A percentile compares a stretch with the other conserved stretches of the same genome.
Conservation (phyloP, 1,140 invertebrate genomes). For the Drosophila sechellia region DNA sequence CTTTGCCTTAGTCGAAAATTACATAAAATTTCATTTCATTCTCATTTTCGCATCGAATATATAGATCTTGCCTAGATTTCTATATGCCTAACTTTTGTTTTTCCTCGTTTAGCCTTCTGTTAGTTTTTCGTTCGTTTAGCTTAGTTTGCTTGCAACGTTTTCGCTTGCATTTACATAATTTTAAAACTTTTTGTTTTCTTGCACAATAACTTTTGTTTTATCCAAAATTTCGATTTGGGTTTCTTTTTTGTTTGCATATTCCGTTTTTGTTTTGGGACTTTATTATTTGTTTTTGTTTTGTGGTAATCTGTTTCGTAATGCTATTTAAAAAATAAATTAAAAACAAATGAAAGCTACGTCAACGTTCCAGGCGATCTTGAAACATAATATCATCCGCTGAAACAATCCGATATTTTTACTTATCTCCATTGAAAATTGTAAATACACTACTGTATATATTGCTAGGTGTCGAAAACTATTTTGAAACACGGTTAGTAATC, state of each 20-base stretch:
- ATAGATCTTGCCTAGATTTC: slow-evolving; percentile 48
- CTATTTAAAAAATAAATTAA: slow-evolving; percentile 67
- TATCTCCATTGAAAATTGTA: slow-evolving; percentile 45
- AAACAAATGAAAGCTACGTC: slow-evolving; percentile 74
- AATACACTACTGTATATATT: slow-evolving; percentile 36
- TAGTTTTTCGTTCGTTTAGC: slow-evolving; percentile 40
- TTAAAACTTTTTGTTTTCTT: slow-evolving; percentile 42
- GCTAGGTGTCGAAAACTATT: slow-evolving; percentile 30
- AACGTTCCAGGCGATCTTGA: slow-evolving; percentile 45
- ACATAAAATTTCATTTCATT: slow-evolving; percentile 65
- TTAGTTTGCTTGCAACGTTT: slow-evolving; percentile 43
- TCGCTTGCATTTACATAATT: slow-evolving; percentile 53
- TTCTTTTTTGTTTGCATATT: slow-evolving; percentile 40
- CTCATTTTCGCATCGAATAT: slow-evolving; percentile 33
- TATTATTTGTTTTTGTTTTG: slow-evolving; percentile 36
- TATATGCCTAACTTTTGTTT: slow-evolving; percentile 55
- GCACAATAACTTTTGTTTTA: slow-evolving; percentile 56
- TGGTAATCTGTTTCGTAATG: slow-evolving; percentile 40
- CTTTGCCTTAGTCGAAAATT: slow-evolving; percentile 74
- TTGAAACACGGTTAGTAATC: slow-evolving; percentile 4
- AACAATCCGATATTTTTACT: slow-evolving; percentile 29
- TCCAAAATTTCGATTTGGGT: slow-evolving; percentile 40
- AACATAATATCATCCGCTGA: slow-evolving; percentile 42
- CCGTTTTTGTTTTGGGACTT: slow-evolving; percentile 23
- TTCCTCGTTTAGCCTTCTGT: slow-evolving; percentile 28